A percentile compares a stretch with the other conserved stretches of the same genome.
Conservation (phyloP, 2,113 vertebrate species). For the Daboia siamensis region DNA sequence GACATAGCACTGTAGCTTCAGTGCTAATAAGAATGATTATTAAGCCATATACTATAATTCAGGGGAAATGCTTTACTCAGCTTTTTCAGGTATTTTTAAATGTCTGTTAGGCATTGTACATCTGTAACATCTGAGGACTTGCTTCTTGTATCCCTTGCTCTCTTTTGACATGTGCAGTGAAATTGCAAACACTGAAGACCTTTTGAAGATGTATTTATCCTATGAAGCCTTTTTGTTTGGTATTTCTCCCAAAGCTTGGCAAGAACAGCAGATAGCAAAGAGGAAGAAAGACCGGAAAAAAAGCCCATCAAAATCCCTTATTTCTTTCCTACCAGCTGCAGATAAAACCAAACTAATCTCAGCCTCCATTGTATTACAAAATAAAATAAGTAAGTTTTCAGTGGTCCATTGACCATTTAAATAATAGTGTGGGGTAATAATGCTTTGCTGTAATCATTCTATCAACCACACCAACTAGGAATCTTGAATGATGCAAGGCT, state of each 20-base stretch:
- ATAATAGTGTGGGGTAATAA: neutral
- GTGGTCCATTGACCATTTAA: neutral
- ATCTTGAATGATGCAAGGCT: neutral
- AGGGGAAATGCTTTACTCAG: neutral
- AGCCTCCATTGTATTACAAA: neutral
- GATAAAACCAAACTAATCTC: neutral
- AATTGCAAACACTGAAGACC: conserved; percentile 63
- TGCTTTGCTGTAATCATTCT: neutral
- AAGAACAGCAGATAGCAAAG: conserved; percentile 47
- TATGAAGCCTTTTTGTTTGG: conserved; percentile 64
- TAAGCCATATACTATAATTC: neutral
- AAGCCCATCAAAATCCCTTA: neutral
- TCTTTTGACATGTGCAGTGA: conserved; percentile 53
- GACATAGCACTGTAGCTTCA: neutral
- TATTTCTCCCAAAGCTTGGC: conserved; percentile 64
- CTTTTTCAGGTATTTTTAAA: neutral
- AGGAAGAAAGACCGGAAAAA: neutral
- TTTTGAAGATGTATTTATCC: conserved; percentile 59
- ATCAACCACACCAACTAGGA: neutral
- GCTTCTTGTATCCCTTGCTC: neutral
- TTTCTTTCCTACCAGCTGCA: neutral
- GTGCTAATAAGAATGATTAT: neutral
- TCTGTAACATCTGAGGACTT: neutral
- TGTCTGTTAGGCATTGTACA: neutral
- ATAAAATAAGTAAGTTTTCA: conserved; percentile 3